Base-by-base conservation (phyloP, 2,888 invertebrate genomes). In the Yponomeuta plumbellus region DNA sequence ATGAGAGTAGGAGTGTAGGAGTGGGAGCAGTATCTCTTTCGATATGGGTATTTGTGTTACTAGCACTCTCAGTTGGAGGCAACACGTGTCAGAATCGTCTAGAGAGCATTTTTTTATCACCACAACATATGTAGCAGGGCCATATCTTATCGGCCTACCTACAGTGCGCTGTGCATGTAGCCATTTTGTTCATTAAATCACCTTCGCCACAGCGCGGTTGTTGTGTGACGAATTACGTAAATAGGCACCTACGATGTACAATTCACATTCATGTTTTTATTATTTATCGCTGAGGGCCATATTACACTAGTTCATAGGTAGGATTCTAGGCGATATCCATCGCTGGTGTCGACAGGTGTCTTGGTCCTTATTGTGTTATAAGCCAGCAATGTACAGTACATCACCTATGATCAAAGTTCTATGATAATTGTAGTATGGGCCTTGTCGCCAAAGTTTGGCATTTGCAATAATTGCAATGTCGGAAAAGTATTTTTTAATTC, bases 131-230 rank as follows among this genome's bases (percentile, higher is more conserved):
- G 57, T 11, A 39, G 39, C 11, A 44, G 11, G 44, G 11, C 1
- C 44, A 3, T 52, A 59, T 39, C 39, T 62, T 17, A 39, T 39
- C 62, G 39, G n/a, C 34, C 34, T 34, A 34, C 34, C 23, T n/a
- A 62, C 21, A 22, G 13, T 13, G 61, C 34, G 34, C 13, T 34
- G 26, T 61, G 61, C 61, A 62, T 61, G 61, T 34, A 62, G 62
- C 62, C 62, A 62, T 62, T 62, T 62, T 62, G 62, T 62, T 20
- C 39, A 22, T 59, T 21, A 59, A 59, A 21, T 22, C 58, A 58
- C 22, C 58, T 21, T 1, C 11, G 20, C 11, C 58, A 58, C 58
- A 58, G 22, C 22, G 11, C 58, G 22, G 11, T 22, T 59, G 23
- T 23, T 22, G 59, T 23, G 59, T 22, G 21, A 11, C 23, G 22